Conservation (phyloP, 2,888 invertebrate species). For the Neocrepidodera transversa region DNA sequence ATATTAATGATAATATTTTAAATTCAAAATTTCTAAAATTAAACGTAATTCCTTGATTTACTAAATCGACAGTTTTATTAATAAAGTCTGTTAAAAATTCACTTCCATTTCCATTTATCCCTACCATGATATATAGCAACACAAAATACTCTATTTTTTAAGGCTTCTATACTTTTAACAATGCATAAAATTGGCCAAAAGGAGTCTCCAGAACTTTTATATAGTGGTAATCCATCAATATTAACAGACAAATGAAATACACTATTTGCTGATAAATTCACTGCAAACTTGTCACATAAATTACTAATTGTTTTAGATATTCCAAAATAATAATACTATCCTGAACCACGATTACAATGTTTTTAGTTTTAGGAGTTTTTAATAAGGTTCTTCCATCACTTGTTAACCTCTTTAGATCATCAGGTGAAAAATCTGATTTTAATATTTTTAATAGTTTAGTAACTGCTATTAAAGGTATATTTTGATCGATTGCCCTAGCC, state of each 20-base stretch:
- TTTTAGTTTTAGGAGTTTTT: too few relatives aligned
- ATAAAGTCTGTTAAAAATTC: constrained; percentile 28
- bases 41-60: constrained; percentile 21
- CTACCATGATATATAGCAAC: constrained; percentile 20
- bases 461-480: too few relatives aligned
- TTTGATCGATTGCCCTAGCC: too few relatives aligned
- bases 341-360: too few relatives aligned
- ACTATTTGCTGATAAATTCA: not conserved
- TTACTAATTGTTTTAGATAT: constrained; percentile 7
- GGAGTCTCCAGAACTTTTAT: constrained; percentile 9
- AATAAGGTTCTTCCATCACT: too few relatives aligned
- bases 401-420: too few relatives aligned
- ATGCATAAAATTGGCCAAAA: constrained; percentile 27
- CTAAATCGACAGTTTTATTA: constrained; percentile 8
- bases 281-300: constrained; percentile 6
- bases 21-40: constrained; percentile 16
- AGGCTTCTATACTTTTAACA: constrained; percentile 12
- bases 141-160: constrained; percentile 16
- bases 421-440: too few relatives aligned
- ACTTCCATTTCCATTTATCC: constrained; percentile 21
- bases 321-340: constrained; percentile 20
- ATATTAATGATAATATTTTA: constrained; percentile 17
- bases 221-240: constrained; percentile 22
- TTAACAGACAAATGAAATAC: constrained; percentile 14
- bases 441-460: too few relatives aligned